phyloP scores from a whole-genome alignment of 2,888 invertebrate genomes.

The Dioctria linearis region DNA sequence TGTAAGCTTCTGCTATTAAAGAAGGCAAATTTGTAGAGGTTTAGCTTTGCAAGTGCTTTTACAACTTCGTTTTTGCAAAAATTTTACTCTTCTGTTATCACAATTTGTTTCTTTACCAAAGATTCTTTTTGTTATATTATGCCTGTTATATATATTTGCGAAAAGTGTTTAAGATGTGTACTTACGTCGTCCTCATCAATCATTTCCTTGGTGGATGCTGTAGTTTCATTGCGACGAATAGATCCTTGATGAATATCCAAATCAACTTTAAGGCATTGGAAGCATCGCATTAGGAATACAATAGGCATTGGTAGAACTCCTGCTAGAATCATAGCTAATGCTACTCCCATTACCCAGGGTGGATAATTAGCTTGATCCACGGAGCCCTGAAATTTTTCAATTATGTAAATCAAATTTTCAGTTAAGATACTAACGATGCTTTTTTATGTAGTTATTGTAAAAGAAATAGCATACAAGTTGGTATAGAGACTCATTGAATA shows the following conservation, averaged over 20 bases:
- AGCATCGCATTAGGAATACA: slow-evolving; percentile 87
- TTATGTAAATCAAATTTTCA: too few relatives aligned
- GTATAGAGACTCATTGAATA: too few relatives aligned
- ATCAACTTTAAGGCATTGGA: slow-evolving; percentile 90
- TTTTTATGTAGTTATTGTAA: too few relatives aligned
- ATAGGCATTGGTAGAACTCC: slow-evolving; percentile 89
- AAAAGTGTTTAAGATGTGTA: slow-evolving; percentile 63
- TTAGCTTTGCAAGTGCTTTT: too few relatives aligned
- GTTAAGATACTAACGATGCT: too few relatives aligned
- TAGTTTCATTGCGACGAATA: slow-evolving; percentile 91
- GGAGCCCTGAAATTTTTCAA: slow-evolving; percentile 75
- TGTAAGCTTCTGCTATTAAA: too few relatives aligned
- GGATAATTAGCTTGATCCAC: slow-evolving; percentile 82
- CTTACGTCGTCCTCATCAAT: slow-evolving; percentile 94
- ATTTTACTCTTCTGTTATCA: too few relatives aligned
- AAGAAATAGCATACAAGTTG: too few relatives aligned
- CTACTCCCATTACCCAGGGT: slow-evolving; percentile 85
- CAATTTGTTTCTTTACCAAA: too few relatives aligned
- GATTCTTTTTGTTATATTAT: neutral
- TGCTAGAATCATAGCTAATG: slow-evolving; percentile 82
- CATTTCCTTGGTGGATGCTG: slow-evolving; percentile 95
- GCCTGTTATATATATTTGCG: neutral
- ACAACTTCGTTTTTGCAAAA: too few relatives aligned
- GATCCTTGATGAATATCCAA: slow-evolving; percentile 94
- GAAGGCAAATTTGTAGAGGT: too few relatives aligned